Conservation (phyloP, 2,888 invertebrate species). For the Anarsia innoxiella region DNA sequence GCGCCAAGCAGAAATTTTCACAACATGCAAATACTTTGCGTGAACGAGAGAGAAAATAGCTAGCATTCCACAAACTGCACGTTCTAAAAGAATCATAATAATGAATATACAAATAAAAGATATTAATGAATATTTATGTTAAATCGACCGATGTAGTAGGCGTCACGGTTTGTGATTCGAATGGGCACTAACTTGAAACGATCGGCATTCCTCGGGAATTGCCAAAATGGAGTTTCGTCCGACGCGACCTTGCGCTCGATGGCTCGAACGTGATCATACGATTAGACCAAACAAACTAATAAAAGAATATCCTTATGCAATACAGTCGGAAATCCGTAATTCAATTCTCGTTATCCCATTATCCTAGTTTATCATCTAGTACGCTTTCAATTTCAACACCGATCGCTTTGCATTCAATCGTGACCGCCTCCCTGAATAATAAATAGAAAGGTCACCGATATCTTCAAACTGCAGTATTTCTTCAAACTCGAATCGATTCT, state of each 20-base stretch:
- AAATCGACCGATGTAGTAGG: slow-evolving; percentile 24
- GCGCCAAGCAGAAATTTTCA: background rate
- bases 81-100: slow-evolving; percentile 5
- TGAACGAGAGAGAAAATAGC: too few species aligned
- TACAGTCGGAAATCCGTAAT: slow-evolving; percentile 45
- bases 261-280: slow-evolving; percentile 30
- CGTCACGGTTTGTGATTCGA: slow-evolving; percentile 31
- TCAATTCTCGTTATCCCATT: slow-evolving; percentile 18
- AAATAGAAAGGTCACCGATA: slow-evolving; percentile 34
- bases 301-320: slow-evolving; percentile 30
- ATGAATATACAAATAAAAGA: slow-evolving; percentile 25
- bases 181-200: slow-evolving; percentile 28
- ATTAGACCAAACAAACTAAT: slow-evolving; percentile 27
- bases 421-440: slow-evolving; percentile 17
- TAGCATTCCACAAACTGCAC: background rate
- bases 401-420: slow-evolving; percentile 28
- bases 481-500: background rate
- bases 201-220: slow-evolving; percentile 32
- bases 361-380: too few species aligned
- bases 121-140: slow-evolving; percentile 33
- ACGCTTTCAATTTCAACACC: slow-evolving; percentile 40
- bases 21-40: background rate
- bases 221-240: slow-evolving; percentile 22
- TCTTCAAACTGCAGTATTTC: slow-evolving; percentile 21
- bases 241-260: slow-evolving; percentile 39